These are phyloP conservation scores for Temnothorax nylanderi DNA, from an alignment of 1,140 invertebrate genomes.

Conservation along the genomic window DNA sequence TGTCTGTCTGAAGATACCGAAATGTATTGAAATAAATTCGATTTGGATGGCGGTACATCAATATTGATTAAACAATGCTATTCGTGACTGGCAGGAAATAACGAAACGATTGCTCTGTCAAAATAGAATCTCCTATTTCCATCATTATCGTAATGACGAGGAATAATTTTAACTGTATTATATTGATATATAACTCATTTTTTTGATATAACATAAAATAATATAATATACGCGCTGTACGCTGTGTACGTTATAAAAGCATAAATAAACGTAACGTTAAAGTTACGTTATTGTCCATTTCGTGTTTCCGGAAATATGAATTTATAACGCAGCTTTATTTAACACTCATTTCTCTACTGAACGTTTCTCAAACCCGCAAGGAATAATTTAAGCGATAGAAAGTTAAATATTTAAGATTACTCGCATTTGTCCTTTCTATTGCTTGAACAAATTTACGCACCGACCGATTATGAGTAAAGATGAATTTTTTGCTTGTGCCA, in stretches of 20 bases:
- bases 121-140: not conserved
- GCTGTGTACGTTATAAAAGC: not conserved
- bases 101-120: not conserved
- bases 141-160: slow-evolving; percentile 15
- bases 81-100: slow-evolving; percentile 5
- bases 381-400: not conserved
- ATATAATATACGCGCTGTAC: not conserved
- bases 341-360: not conserved
- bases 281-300: not conserved
- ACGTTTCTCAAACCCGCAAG: not conserved
- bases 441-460: not conserved
- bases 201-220: not conserved
- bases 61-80: slow-evolving; percentile 24
- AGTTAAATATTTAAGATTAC: not conserved
- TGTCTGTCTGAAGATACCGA: not conserved
- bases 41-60: not conserved
- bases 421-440: not conserved
- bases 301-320: not conserved
- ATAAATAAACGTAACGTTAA: not conserved
- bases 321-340: not conserved
- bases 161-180: not conserved
- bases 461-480: not conserved
- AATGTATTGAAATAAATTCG: not conserved
- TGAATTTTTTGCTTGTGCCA: not conserved
- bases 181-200: not conserved